Conservation (phyloP, 1,140 invertebrate species). For the Drosophila rhopaloa region DNA sequence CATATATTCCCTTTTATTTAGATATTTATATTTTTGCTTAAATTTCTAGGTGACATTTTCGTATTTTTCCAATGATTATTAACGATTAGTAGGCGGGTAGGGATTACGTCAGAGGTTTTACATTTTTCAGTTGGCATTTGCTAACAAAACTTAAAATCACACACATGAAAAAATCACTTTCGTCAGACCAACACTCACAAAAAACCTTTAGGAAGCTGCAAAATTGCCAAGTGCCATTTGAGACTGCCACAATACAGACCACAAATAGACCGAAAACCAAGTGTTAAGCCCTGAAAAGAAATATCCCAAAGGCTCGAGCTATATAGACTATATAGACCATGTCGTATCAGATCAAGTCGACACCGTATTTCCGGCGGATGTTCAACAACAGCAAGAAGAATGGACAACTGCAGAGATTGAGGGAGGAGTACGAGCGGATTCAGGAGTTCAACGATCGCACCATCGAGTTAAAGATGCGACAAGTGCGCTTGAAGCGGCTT, state of each 20-base stretch:
- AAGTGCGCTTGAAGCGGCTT: conserved; percentile 72
- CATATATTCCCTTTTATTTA: too few relatives aligned
- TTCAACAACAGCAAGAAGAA: conserved; percentile 72
- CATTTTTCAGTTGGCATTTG: background rate
- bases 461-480: conserved; percentile 79
- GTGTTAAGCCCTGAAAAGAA: too few relatives aligned
- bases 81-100: conserved; percentile 4
- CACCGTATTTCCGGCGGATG: conserved; percentile 71
- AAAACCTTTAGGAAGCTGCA: conserved; percentile 33
- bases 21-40: background rate
- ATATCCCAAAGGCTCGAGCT: background rate
- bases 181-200: conserved; percentile 5
- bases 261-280: too few relatives aligned
- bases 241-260: background rate
- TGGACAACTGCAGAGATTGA: conserved; percentile 66
- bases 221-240: conserved; percentile 39
- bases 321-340: conserved; percentile 14
- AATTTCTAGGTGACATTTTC: background rate
- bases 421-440: conserved; percentile 77
- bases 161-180: conserved; percentile 33
- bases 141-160: conserved; percentile 24
- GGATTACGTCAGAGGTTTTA: background rate
- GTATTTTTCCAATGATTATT: background rate
- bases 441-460: conserved; percentile 77
- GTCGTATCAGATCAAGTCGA: conserved; percentile 80